These are phyloP conservation scores for Harlomillsia oculata DNA, from an alignment of 1,140 invertebrate species.

Conservation along the genomic window DNA sequence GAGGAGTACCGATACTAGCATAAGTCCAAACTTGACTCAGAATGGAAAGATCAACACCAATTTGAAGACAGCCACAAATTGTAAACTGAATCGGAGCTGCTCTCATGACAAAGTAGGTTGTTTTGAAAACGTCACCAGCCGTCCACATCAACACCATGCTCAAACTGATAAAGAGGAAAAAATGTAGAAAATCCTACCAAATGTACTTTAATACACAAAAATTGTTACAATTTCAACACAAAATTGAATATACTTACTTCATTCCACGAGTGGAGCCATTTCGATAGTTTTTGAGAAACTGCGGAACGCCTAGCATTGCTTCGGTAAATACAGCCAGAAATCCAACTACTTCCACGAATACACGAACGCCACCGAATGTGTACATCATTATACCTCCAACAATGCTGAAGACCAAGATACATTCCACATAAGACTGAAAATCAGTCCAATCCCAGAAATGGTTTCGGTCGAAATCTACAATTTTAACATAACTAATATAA, in stretches of 20 bases:
- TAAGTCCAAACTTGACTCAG: conserved; percentile 64
- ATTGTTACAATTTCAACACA: conserved; percentile 4
- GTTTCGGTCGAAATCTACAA: conserved; percentile 72
- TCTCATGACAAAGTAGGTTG: conserved; percentile 83
- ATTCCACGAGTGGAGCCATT: conserved; percentile 91
- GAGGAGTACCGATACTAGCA: not conserved
- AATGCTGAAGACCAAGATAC: conserved; percentile 75
- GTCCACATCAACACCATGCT: conserved; percentile 78
- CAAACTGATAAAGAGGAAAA: conserved; percentile 38
- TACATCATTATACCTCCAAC: conserved; percentile 75
- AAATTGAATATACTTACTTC: conserved; percentile 58
- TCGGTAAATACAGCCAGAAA: conserved; percentile 92
- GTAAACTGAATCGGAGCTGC: conserved; percentile 88
- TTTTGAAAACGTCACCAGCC: conserved; percentile 90
- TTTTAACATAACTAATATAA: conserved; percentile 25
- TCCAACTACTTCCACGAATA: conserved; percentile 81
- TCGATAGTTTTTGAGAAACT: conserved; percentile 77
- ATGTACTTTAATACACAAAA: conserved; percentile 1
- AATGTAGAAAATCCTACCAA: conserved; percentile 3
- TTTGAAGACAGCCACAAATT: conserved; percentile 88
- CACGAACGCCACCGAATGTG: conserved; percentile 64
- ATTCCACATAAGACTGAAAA: conserved; percentile 91
- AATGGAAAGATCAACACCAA: conserved; percentile 72
- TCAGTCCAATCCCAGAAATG: conserved; percentile 99
- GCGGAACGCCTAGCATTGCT: conserved; percentile 84